Evolutionary conservation across 1,140 invertebrate genomes (phyloP).

Genomic region (Lepeophtheirus salmonis): DNA sequence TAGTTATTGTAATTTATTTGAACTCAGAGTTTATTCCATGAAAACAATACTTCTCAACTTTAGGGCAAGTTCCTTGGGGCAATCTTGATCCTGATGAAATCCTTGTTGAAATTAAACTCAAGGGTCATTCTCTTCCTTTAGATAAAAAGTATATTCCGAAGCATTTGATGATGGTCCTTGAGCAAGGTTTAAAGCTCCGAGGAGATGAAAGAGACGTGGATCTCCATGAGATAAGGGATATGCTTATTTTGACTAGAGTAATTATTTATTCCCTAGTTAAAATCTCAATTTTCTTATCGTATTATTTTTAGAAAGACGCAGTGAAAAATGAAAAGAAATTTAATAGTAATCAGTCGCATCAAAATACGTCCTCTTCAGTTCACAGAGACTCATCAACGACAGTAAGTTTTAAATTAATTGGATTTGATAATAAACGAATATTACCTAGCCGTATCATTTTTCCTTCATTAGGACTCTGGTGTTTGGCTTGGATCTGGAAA

Average conservation of each 20-base stretch:
- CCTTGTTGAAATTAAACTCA: conserved; percentile 17
- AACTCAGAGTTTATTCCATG: neutral
- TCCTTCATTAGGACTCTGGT: neutral
- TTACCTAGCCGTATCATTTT: too few relatives aligned
- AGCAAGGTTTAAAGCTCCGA: conserved; percentile 23
- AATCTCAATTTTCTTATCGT: too few relatives aligned
- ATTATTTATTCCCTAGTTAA: too few relatives aligned
- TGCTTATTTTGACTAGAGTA: conserved; percentile 23
- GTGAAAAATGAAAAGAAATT: neutral
- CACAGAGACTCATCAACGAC: neutral
- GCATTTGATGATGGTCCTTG: conserved; percentile 21
- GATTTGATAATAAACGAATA: too few relatives aligned
- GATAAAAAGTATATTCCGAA: conserved; percentile 20
- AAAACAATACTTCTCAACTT: neutral
- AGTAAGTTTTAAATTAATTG: too few relatives aligned
- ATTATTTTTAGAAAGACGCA: neutral
- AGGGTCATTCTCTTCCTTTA: conserved; percentile 20
- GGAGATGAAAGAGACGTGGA: conserved; percentile 23
- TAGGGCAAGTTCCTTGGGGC: conserved; percentile 24
- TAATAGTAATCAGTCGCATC: neutral
- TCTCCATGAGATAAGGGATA: conserved; percentile 23
- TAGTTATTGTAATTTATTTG: conserved; percentile 8
- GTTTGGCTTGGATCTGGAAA: neutral
- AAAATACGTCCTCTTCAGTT: neutral
- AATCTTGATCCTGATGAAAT: conserved; percentile 21